Conservation (phyloP, 2,113 vertebrate genomes). For the Andinoacara biseriatus region DNA sequence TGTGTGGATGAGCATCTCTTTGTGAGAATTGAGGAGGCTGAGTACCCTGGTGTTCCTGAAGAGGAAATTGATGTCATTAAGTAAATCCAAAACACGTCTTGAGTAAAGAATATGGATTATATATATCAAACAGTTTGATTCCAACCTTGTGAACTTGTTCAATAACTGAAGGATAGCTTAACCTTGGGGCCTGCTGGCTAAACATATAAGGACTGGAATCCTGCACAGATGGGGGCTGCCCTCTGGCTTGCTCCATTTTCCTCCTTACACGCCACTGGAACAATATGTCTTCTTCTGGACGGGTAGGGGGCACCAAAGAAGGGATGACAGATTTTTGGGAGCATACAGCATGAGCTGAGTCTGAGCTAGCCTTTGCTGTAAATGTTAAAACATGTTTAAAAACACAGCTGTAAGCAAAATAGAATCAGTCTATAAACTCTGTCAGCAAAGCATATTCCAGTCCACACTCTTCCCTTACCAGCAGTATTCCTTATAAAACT, state of each 20-base stretch:
- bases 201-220: constrained; percentile 22
- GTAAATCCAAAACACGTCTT: background rate
- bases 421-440: background rate
- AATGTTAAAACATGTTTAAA: constrained; percentile 15
- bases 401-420: background rate
- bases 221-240: constrained; percentile 41
- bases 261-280: constrained; percentile 90
- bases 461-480: constrained; percentile 50
- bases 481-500: constrained; percentile 42
- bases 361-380: constrained; percentile 32
- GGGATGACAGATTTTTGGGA: constrained; percentile 25
- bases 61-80: background rate
- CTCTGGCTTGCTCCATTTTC: constrained; percentile 85
- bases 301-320: constrained; percentile 15
- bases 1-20: constrained; percentile 18
- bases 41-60: constrained; percentile 27
- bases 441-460: background rate
- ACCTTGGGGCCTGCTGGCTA: constrained; percentile 25
- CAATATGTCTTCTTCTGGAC: constrained; percentile 87
- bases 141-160: constrained; percentile 52
- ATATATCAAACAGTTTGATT: background rate
- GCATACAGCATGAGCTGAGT: background rate
- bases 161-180: constrained; percentile 7
- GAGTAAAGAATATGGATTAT: background rate
- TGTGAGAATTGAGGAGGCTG: constrained; percentile 31